These are phyloP conservation scores for Neosilurus hyrtlii DNA, from an alignment of 2,797 vertebrate species.

Conservation along the genomic window DNA sequence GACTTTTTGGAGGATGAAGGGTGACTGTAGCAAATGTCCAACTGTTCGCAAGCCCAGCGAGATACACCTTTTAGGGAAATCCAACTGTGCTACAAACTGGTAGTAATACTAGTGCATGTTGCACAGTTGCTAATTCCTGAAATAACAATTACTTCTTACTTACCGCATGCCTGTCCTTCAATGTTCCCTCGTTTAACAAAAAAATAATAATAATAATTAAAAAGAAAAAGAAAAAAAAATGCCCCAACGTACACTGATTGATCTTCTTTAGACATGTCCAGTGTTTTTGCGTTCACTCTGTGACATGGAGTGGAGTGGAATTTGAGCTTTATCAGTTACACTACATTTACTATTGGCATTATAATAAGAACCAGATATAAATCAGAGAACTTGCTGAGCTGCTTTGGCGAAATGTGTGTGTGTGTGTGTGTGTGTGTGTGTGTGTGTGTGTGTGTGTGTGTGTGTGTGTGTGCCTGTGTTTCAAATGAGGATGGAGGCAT, in stretches of 20 bases:
- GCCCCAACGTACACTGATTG: slow-evolving; percentile 30
- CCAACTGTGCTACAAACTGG: neutral
- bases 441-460: slow-evolving; percentile 17
- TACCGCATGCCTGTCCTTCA: slow-evolving; percentile 12
- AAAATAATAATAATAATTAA: neutral
- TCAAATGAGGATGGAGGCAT: slow-evolving; percentile 55
- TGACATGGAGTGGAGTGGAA: slow-evolving; percentile 37
- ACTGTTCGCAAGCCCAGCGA: too few species aligned
- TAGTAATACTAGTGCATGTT: neutral
- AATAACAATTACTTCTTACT: neutral
- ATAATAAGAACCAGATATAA: slow-evolving; percentile 48
- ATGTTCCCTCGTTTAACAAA: slow-evolving; percentile 32
- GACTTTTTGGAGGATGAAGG: too few species aligned
- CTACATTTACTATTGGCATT: slow-evolving; percentile 38
- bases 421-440: slow-evolving; percentile 17
- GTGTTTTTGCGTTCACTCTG: slow-evolving; percentile 32
- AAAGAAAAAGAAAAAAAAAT: slow-evolving; percentile 5
- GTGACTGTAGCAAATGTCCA: too few species aligned
- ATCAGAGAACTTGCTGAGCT: slow-evolving; percentile 25
- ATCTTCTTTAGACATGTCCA: slow-evolving; percentile 38
- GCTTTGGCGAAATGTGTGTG: neutral
- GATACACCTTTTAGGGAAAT: too few species aligned
- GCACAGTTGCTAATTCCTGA: neutral
- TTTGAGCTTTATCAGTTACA: slow-evolving; percentile 46
- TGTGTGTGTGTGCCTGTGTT: slow-evolving; percentile 37